Evolutionary conservation across 1,140 invertebrate genomes (phyloP).

Genomic region (Drosophila takahashii): DNA sequence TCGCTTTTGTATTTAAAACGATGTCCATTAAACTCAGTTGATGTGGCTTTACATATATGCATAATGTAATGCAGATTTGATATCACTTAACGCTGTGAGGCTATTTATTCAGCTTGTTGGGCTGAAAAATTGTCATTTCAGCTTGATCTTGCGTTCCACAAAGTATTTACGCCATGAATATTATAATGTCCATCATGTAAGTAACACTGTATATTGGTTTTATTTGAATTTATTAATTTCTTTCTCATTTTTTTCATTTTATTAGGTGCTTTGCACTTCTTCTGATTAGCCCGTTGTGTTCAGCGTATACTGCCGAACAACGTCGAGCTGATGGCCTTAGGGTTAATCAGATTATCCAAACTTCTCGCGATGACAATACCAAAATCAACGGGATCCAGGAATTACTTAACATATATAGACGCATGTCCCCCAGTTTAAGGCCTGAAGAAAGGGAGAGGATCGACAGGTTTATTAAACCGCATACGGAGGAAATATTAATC

Average conservation of each 20-base stretch:
- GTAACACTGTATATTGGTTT: background rate
- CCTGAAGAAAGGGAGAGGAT: background rate
- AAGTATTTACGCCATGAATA: background rate
- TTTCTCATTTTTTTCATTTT: too few species aligned
- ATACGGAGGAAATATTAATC: background rate
- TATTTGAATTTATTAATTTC: too few species aligned
- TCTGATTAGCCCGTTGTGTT: background rate
- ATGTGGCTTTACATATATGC: too few species aligned
- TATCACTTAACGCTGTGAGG: too few species aligned
- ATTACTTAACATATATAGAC: background rate
- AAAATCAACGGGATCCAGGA: conserved; percentile 10
- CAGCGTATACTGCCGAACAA: background rate
- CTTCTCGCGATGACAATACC: background rate
- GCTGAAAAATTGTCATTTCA: too few species aligned
- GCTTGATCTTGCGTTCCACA: background rate
- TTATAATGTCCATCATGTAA: background rate
- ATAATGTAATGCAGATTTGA: too few species aligned
- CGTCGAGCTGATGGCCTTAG: background rate
- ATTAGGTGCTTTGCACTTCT: background rate
- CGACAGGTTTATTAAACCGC: background rate
- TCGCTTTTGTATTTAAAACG: too few species aligned
- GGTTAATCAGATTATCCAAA: background rate
- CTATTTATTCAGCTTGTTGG: too few species aligned
- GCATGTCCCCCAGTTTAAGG: background rate
- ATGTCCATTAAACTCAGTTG: too few species aligned